Base-by-base conservation (phyloP, 2,888 invertebrate species). In the Phaonia tiefii region DNA sequence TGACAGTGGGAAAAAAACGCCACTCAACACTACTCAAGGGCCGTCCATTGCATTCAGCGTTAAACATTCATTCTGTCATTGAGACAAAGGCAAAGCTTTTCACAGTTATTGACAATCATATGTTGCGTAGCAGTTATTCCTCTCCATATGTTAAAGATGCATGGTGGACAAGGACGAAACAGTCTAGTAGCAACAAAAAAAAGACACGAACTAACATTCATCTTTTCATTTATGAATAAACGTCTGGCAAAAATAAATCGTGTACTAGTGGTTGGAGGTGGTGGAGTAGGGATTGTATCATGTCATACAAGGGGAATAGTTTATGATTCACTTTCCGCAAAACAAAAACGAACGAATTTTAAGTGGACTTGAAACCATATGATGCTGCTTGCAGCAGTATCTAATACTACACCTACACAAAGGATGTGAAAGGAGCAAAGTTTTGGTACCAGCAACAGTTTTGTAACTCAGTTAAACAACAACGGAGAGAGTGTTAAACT, bases 81-180 rank as follows among this genome's bases (percentile, higher is more conserved):
- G 54, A 25, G 25, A 54, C 54, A 54, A 56, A 56, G 58, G 63
- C 26, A 37, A 49, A 67, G 75, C 56, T 74, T 74, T 66, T 58
- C 67, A 72, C 54, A 78, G 75, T 69, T 81, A 78, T 75, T 78
- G 75, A 72, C 78, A 70, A 81, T 67, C 67, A 75, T 78, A 75
- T 78, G 75, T 75, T 81, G 74, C 69, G 60, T 76, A 31, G 31
- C 31, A 31, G 4, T 31, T 8, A 31, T 5, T 31, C 31, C 31
- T 3, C n/a, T n/a, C n/a, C 31, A 31, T 31, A 31, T 46, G 66
- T 13, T 44, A 22, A 71, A 51, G 44, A 46, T 37, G 44, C 8
- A 10, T 25, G 22, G 10, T 17, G n/a, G n/a, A n/a, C n/a, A n/a
- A n/a, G n/a, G n/a, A n/a, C n/a, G n/a, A n/a, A n/a, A n/a, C n/a